phyloP scores from a whole-genome alignment of 2,888 invertebrate species.

The Laspeyria flexula region DNA sequence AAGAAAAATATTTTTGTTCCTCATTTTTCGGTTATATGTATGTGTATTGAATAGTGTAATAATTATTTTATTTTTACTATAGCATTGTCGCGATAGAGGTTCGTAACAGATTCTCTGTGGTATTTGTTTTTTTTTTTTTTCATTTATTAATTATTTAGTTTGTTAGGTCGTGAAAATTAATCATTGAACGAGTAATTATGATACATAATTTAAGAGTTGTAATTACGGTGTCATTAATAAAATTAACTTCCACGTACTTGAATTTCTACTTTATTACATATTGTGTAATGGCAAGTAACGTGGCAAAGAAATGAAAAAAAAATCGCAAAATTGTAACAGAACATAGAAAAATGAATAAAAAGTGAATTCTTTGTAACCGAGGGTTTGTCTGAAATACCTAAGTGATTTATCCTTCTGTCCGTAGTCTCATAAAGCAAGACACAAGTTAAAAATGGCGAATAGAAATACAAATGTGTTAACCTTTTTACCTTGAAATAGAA shows the following conservation, averaged over 20 bases:
- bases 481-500: not conserved
- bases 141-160: conserved; percentile 71
- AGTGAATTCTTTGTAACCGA: conserved; percentile 82
- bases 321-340: conserved; percentile 84
- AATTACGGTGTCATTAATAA: conserved; percentile 82
- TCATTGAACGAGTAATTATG: conserved; percentile 76
- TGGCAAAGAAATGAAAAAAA: conserved; percentile 78
- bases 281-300: conserved; percentile 78
- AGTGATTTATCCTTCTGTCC: conserved; percentile 15
- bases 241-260: conserved; percentile 82
- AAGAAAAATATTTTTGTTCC: conserved; percentile 59
- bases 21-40: conserved; percentile 56
- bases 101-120: conserved; percentile 67
- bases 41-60: conserved; percentile 60
- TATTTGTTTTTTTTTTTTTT: conserved; percentile 69
- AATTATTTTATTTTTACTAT: conserved; percentile 67
- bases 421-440: not conserved
- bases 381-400: conserved; percentile 64
- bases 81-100: conserved; percentile 60
- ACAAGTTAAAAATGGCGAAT: not conserved
- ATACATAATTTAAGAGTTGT: conserved; percentile 80
- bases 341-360: conserved; percentile 83
- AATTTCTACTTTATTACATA: conserved; percentile 84
- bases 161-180: conserved; percentile 76
- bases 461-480: not conserved